These are phyloP conservation scores for Mastigias papua DNA, from an alignment of 30 jellyfish, hydroid and myxozoan genomes.

Conservation along the genomic window DNA sequence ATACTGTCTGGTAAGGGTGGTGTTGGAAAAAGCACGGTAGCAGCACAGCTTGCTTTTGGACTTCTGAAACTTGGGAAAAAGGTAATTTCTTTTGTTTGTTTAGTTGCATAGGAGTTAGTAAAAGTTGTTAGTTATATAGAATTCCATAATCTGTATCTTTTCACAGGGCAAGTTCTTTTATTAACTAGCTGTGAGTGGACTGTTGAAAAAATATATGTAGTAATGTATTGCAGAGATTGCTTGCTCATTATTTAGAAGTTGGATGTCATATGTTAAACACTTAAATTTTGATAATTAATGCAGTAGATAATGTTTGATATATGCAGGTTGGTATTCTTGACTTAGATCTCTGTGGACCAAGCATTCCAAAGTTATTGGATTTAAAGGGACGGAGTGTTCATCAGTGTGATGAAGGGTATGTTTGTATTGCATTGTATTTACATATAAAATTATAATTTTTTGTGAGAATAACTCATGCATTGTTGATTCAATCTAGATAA, in stretches of 20 bases:
- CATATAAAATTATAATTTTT: background rate
- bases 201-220: no score
- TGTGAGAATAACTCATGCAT: background rate
- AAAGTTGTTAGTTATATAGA: background rate
- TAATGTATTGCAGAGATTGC: no score
- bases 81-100: no score
- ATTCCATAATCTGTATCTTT: background rate
- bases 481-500: no score
- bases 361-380: constrained; percentile 89
- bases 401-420: constrained; percentile 92
- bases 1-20: constrained; percentile 99
- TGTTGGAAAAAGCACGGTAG: constrained; percentile 98
- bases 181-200: no score
- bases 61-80: constrained; percentile 77
- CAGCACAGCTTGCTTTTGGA: constrained; percentile 88
- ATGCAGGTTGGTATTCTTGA: constrained; percentile 93
- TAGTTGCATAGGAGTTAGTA: background rate
- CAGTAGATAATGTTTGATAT: no score
- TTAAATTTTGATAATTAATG: no score
- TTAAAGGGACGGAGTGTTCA: constrained; percentile 82
- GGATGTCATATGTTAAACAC: no score
- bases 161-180: no score
- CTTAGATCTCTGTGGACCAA: constrained; percentile 98
- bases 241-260: background rate
- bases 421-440: background rate